These are phyloP conservation scores for Aricia artaxerxes DNA, from an alignment of 2,888 invertebrate species.

Conservation along the genomic window DNA sequence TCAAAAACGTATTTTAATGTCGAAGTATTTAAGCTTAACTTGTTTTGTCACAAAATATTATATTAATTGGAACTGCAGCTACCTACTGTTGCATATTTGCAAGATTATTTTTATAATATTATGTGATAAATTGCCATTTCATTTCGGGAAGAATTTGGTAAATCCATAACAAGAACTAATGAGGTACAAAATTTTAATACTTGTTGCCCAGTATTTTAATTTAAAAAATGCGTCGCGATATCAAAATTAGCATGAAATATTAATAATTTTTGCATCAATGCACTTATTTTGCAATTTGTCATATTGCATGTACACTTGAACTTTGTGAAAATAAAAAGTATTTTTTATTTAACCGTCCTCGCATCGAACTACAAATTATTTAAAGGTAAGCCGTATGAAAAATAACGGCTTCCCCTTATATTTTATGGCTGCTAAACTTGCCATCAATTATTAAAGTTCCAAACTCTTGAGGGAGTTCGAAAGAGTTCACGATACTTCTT, in stretches of 20 bases:
- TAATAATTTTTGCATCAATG: background rate
- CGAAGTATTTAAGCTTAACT: background rate
- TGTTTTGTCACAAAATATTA: background rate
- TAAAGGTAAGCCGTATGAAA: conserved; percentile 67
- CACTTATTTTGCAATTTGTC: background rate
- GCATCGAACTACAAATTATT: conserved; percentile 32
- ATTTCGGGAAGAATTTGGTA: background rate
- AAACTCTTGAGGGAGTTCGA: conserved; percentile 59
- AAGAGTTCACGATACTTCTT: conserved; percentile 49
- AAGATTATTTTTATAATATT: background rate
- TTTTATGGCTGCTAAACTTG: conserved; percentile 75
- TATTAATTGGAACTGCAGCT: background rate
- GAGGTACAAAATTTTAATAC: background rate
- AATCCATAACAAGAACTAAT: background rate
- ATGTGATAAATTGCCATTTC: no score
- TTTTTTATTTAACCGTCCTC: conserved; percentile 26
- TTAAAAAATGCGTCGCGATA: background rate
- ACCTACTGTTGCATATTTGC: background rate
- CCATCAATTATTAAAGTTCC: conserved; percentile 78
- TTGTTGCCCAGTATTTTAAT: background rate
- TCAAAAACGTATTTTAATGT: background rate
- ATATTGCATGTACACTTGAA: conserved; percentile 18
- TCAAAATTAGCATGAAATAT: background rate
- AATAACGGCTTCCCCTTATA: conserved; percentile 67
- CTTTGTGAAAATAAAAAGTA: conserved; percentile 23